Percentiles rank a stretch among this genome's conserved stretches.
These are phyloP conservation scores for Papilio xuthus DNA, from an alignment of 1,140 invertebrate species.

Conservation along the genomic window DNA sequence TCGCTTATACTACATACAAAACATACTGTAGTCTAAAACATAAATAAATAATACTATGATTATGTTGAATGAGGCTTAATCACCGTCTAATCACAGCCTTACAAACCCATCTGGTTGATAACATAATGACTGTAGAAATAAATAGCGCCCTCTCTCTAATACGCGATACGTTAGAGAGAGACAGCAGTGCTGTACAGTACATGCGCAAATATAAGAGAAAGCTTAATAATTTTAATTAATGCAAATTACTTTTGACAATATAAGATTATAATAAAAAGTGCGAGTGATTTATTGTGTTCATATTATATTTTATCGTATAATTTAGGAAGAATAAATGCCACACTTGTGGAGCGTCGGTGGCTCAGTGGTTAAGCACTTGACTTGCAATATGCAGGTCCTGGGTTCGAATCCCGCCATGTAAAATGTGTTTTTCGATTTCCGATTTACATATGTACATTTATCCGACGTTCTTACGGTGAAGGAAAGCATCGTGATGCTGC, in stretches of 20 bases:
- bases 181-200: constrained; percentile 29
- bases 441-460: no score
- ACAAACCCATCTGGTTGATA: constrained; percentile 65
- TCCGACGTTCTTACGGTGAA: no score
- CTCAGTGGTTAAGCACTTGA: no score
- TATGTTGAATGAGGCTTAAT: constrained; percentile 79
- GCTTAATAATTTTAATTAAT: constrained; percentile 41
- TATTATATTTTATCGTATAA: not conserved
- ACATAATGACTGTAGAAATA: constrained; percentile 69
- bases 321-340: not conserved
- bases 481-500: no score
- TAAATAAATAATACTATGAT: constrained; percentile 80
- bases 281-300: constrained; percentile 23
- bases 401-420: no score
- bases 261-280: constrained; percentile 12
- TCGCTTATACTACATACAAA: constrained; percentile 62
- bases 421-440: no score
- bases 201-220: constrained; percentile 53
- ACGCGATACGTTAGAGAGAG: constrained; percentile 43
- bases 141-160: constrained; percentile 42
- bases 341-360: no score
- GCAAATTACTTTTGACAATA: constrained; percentile 33
- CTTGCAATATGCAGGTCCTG: no score
- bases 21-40: constrained; percentile 75
- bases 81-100: constrained; percentile 76